phyloP scores from a whole-genome alignment of 1,140 invertebrate genomes.

The Cotesia typhae region DNA sequence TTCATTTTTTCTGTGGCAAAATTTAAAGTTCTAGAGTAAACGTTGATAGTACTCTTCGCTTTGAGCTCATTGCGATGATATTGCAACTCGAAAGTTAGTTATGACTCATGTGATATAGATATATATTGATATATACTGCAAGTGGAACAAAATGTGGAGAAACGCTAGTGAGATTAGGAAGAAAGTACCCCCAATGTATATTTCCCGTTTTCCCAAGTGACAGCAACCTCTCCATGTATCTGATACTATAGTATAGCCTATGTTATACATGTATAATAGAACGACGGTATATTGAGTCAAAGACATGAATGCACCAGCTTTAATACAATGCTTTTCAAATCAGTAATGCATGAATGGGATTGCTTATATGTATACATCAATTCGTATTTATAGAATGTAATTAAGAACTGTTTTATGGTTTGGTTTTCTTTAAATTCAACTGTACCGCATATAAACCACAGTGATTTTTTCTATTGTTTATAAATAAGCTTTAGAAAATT shows the following conservation, averaged over 20 bases:
- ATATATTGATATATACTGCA: not conserved
- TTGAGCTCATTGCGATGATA: constrained; percentile 20
- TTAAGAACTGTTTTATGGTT: too few species aligned
- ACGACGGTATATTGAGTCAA: constrained; percentile 49
- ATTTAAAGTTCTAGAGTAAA: not conserved
- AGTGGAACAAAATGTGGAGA: constrained; percentile 1
- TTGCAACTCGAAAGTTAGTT: constrained; percentile 30
- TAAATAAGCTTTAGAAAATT: too few species aligned
- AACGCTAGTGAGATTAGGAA: not conserved
- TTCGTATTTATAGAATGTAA: too few species aligned
- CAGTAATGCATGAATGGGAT: constrained; percentile 52
- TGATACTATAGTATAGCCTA: constrained; percentile 10
- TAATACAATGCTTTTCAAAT: constrained; percentile 61
- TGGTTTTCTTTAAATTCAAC: too few species aligned
- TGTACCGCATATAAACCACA: too few species aligned
- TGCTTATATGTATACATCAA: not conserved
- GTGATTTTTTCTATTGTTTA: too few species aligned
- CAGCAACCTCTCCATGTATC: constrained; percentile 44
- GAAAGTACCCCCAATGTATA: constrained; percentile 50
- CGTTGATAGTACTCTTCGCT: constrained; percentile 14
- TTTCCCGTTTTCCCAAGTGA: constrained; percentile 53
- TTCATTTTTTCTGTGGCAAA: not conserved
- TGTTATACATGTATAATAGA: constrained; percentile 38
- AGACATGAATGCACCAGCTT: constrained; percentile 54
- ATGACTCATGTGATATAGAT: not conserved